A percentile compares a stretch with the other conserved stretches of the same genome.
phyloP scores from a whole-genome alignment of 2,797 vertebrate species.

The Leptatherina wallacei region DNA sequence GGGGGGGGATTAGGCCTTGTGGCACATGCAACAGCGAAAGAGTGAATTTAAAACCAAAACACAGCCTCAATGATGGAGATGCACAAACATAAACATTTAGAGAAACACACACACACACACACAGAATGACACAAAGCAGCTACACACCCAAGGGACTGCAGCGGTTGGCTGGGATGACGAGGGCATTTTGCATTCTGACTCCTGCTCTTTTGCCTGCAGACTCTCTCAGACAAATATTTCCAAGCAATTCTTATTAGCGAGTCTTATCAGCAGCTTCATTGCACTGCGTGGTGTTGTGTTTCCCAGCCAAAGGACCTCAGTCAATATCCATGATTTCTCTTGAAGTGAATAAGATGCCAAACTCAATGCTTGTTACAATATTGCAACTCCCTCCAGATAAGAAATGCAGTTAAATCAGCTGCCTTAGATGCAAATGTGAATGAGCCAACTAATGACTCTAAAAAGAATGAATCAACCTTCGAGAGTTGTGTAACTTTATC shows the following conservation, averaged over 20 bases:
- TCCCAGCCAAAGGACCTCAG: slow-evolving; percentile 10
- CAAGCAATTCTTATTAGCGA: slow-evolving; percentile 4
- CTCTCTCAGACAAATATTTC: slow-evolving; percentile 13
- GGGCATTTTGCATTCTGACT: slow-evolving; percentile 36
- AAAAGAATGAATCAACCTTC: not conserved
- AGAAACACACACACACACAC: not conserved
- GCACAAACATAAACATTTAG: slow-evolving; percentile 2
- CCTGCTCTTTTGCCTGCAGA: slow-evolving; percentile 26
- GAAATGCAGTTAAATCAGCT: not conserved
- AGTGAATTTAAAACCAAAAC: slow-evolving; percentile 23
- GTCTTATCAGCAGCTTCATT: slow-evolving; percentile 19
- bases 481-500: not conserved
- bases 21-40: slow-evolving; percentile 9
- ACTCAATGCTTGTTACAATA: slow-evolving; percentile 10
- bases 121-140: not conserved
- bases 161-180: not conserved
- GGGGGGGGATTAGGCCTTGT: slow-evolving; percentile 7
- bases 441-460: not conserved
- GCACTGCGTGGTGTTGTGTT: not conserved
- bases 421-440: slow-evolving; percentile 7
- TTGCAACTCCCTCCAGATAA: slow-evolving; percentile 4
- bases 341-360: slow-evolving; percentile 12
- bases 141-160: not conserved
- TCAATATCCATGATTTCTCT: slow-evolving; percentile 9
- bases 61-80: slow-evolving; percentile 1